phyloP scores from a whole-genome alignment of 2,113 vertebrate species.

The Nothobranchius furzeri region DNA sequence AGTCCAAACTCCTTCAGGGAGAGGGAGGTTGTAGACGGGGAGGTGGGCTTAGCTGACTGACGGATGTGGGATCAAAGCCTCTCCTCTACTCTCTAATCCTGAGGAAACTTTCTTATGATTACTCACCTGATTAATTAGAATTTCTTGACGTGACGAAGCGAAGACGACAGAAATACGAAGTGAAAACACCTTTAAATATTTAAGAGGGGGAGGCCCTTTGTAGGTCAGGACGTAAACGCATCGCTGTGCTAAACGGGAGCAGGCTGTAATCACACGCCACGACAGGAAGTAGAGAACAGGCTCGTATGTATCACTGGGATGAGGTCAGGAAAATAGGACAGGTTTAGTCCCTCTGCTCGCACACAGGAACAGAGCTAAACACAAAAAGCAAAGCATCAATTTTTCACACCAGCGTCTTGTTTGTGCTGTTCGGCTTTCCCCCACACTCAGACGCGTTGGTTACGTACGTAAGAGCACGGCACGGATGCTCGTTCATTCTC shows the following conservation, averaged over 20 bases:
- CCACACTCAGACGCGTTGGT: constrained; percentile 24
- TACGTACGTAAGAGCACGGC: constrained; percentile 49
- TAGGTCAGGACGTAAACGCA: neutral
- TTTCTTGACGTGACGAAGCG: neutral
- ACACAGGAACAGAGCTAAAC: constrained; percentile 18
- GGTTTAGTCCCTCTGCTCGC: constrained; percentile 29
- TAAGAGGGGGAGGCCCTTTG: neutral
- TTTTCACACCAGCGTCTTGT: constrained; percentile 59
- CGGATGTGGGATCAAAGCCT: constrained; percentile 50
- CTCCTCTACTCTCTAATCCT: constrained; percentile 33
- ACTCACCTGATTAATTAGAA: constrained; percentile 39
- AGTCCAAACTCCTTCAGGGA: constrained; percentile 21
- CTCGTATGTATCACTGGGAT: constrained; percentile 9
- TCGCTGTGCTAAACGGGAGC: neutral
- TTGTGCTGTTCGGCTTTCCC: constrained; percentile 60
- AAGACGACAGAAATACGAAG: constrained; percentile 21
- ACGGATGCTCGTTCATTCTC: constrained; percentile 44
- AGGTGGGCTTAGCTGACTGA: constrained; percentile 42
- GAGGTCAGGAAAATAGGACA: constrained; percentile 60
- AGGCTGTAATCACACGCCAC: neutral
- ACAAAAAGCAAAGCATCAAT: constrained; percentile 72
- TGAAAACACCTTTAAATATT: neutral
- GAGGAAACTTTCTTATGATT: constrained; percentile 25
- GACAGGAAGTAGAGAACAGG: constrained; percentile 5
- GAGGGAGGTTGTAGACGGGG: constrained; percentile 43